phyloP scores from a whole-genome alignment of 2,797 vertebrate species.

The Crypturellus tataupa region DNA sequence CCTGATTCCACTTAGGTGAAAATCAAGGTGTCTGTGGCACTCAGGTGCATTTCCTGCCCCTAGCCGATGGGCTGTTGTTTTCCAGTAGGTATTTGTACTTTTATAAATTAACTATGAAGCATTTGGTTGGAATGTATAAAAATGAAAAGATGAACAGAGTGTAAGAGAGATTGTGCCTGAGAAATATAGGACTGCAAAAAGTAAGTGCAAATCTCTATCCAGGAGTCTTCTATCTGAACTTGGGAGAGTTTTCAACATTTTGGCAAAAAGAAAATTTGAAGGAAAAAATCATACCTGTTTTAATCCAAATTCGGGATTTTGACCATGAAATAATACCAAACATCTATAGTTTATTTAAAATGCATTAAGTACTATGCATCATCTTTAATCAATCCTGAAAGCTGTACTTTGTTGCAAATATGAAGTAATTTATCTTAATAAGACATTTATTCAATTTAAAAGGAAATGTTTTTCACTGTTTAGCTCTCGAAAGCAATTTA shows the following conservation, averaged over 20 bases:
- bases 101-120: neutral
- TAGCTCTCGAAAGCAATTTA: slow-evolving; percentile 1
- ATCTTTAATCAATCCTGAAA: slow-evolving; percentile 2
- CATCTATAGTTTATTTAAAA: neutral
- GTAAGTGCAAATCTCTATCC: neutral
- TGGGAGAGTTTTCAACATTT: neutral
- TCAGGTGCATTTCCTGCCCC: neutral
- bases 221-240: neutral
- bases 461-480: neutral
- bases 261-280: neutral
- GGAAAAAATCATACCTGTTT: neutral
- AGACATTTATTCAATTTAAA: neutral
- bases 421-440: slow-evolving; percentile 2
- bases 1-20: neutral
- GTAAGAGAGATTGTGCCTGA: neutral
- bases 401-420: neutral
- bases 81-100: neutral
- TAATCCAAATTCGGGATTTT: neutral
- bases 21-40: neutral
- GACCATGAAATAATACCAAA: neutral
- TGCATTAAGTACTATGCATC: neutral
- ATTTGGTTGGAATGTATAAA: neutral
- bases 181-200: neutral
- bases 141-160: neutral
- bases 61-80: neutral